phyloP scores from a whole-genome alignment of 2,797 vertebrate species.

The Helarctos malayanus region DNA sequence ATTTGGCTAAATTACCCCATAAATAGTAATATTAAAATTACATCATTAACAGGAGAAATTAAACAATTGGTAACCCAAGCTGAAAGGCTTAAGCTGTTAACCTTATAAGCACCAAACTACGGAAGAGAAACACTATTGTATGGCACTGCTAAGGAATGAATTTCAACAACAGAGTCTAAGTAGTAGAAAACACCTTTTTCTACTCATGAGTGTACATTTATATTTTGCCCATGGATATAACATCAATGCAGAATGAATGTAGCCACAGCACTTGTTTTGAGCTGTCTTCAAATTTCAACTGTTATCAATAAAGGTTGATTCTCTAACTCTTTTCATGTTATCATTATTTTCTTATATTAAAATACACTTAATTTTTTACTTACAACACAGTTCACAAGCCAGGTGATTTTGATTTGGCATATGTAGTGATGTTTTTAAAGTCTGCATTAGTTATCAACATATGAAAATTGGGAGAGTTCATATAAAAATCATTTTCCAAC shows the following conservation, averaged over 20 bases:
- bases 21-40: neutral
- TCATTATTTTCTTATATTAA: neutral
- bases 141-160: neutral
- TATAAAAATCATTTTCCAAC: neutral
- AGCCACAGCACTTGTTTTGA: neutral
- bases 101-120: neutral
- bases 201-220: neutral
- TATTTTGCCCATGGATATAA: neutral
- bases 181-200: neutral
- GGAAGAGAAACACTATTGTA: neutral
- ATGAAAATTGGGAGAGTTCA: neutral
- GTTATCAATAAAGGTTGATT: neutral
- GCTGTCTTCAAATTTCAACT: neutral
- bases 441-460: neutral
- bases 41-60: neutral
- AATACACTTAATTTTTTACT: neutral
- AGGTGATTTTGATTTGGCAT: neutral
- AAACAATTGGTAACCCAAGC: neutral
- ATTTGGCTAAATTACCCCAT: neutral
- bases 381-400: neutral
- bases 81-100: neutral
- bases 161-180: neutral
- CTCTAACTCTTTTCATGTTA: neutral
- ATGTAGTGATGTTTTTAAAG: neutral
- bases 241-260: neutral